phyloP scores from a whole-genome alignment of 1,140 invertebrate genomes.

The Archivesica marissinica region DNA sequence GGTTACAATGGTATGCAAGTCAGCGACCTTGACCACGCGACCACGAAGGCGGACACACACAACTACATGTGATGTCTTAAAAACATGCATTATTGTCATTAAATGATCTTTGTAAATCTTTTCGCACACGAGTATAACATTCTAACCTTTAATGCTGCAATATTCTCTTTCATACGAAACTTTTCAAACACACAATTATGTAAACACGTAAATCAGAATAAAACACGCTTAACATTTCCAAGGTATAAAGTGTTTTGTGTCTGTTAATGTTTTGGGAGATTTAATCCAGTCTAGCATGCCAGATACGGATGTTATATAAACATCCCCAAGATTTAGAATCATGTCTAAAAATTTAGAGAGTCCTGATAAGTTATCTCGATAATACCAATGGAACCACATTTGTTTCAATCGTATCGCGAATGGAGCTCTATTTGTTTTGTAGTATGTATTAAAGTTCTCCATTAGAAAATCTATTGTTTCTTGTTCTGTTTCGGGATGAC shows the following conservation, averaged over 20 bases:
- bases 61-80: too few relatives aligned
- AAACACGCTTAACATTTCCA: constrained; percentile 63
- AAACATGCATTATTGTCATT: too few relatives aligned
- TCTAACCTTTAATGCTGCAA: too few relatives aligned
- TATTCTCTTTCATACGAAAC: too few relatives aligned
- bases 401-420: constrained; percentile 73
- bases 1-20: too few relatives aligned
- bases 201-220: too few relatives aligned
- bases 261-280: constrained; percentile 57
- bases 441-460: constrained; percentile 73
- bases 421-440: constrained; percentile 68
- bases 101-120: too few relatives aligned
- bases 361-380: constrained; percentile 66
- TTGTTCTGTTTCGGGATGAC: constrained; percentile 33
- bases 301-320: constrained; percentile 67
- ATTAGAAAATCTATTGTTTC: constrained; percentile 67
- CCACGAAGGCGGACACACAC: too few relatives aligned
- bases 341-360: constrained; percentile 70
- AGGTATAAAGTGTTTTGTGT: constrained; percentile 48
- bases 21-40: too few relatives aligned
- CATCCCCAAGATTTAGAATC: constrained; percentile 64
- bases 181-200: too few relatives aligned
- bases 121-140: too few relatives aligned
- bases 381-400: constrained; percentile 74
- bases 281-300: constrained; percentile 70